These are phyloP conservation scores for Nomada flava DNA, from an alignment of 2,888 invertebrate species.

Conservation along the genomic window DNA sequence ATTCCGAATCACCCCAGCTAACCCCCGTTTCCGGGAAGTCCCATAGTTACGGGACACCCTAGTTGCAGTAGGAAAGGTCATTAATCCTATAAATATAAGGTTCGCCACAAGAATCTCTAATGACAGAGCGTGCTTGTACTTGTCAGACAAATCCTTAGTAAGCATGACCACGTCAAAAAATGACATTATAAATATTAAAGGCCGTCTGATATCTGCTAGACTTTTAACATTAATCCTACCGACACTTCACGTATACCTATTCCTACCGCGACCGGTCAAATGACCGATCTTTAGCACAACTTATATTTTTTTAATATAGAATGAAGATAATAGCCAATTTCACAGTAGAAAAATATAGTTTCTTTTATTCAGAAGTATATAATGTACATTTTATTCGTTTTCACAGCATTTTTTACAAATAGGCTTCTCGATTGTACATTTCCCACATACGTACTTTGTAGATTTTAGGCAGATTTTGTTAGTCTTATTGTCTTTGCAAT, in stretches of 20 bases:
- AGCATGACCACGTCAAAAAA: neutral
- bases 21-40: too few species aligned
- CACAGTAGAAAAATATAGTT: neutral
- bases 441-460: neutral
- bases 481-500: neutral
- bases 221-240: neutral
- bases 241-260: neutral
- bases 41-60: too few species aligned
- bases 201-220: neutral
- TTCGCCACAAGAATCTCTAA: neutral
- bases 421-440: slow-evolving; percentile 13
- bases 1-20: too few species aligned
- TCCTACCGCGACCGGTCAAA: neutral
- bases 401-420: slow-evolving; percentile 12
- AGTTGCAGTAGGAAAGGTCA: neutral
- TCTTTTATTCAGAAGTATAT: neutral
- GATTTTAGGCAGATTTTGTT: neutral
- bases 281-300: neutral
- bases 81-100: neutral
- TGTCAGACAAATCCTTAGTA: neutral
- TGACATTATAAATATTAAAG: neutral
- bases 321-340: neutral
- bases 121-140: neutral
- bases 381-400: slow-evolving; percentile 3
- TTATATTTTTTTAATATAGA: slow-evolving; percentile 7